These are phyloP conservation scores for Lacanobia oleracea DNA, from an alignment of 2,888 invertebrate genomes.

Conservation along the genomic window DNA sequence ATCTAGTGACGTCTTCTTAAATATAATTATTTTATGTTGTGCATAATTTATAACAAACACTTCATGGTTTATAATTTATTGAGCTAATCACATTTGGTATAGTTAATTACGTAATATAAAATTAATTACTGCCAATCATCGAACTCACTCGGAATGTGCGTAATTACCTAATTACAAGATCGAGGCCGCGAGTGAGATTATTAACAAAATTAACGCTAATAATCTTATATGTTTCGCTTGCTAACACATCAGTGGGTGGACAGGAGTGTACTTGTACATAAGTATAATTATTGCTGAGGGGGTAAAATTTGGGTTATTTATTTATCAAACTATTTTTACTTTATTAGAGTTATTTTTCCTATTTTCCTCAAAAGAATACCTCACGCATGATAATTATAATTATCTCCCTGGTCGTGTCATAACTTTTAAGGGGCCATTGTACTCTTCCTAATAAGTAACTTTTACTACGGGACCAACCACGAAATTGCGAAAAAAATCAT, in stretches of 20 bases:
- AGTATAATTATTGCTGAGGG: background rate
- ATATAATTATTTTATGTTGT: background rate
- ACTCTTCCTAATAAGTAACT: too few relatives aligned
- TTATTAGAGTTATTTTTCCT: too few relatives aligned
- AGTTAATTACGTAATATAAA: slow-evolving; percentile 8
- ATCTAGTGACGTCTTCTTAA: too few relatives aligned
- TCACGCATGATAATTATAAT: too few relatives aligned
- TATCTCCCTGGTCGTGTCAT: too few relatives aligned
- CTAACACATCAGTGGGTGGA: background rate
- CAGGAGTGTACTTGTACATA: background rate
- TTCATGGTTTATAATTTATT: background rate
- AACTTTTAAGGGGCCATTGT: too few relatives aligned
- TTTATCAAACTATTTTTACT: too few relatives aligned
- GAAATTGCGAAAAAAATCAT: too few relatives aligned
- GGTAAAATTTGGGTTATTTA: too few relatives aligned
- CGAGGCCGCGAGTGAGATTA: slow-evolving; percentile 2
- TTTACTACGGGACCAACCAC: too few relatives aligned
- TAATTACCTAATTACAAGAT: slow-evolving; percentile 11
- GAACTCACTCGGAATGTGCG: slow-evolving; percentile 1
- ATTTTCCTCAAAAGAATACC: too few relatives aligned
- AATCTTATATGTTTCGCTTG: background rate
- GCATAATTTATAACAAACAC: background rate
- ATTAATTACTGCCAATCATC: slow-evolving; percentile 3
- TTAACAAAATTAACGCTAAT: background rate
- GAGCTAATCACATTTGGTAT: background rate